Conservation (phyloP, 2,797 vertebrate species). For the Zalophus californianus region DNA sequence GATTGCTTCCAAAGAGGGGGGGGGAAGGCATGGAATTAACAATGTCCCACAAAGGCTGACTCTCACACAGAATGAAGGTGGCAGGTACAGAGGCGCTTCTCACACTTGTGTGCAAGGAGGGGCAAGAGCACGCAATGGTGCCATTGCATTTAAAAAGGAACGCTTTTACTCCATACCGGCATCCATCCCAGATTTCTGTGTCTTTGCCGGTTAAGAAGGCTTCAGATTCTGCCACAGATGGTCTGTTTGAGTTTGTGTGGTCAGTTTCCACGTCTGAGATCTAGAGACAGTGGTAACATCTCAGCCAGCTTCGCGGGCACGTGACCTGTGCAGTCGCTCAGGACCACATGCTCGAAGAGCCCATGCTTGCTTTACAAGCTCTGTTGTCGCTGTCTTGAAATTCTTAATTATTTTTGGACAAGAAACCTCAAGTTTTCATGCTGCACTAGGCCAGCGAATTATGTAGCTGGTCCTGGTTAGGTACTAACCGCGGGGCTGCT, state of each 20-base stretch:
- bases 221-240: background rate
- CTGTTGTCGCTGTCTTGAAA: background rate
- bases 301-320: too few relatives aligned
- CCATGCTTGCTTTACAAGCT: background rate
- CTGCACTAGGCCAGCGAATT: background rate
- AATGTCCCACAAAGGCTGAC: rapidly evolving
- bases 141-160: background rate
- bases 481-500: too few relatives aligned
- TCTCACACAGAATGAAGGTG: background rate
- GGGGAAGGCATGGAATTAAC: background rate
- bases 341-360: background rate
- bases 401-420: background rate
- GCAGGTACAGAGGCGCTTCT: background rate
- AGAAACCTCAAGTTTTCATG: background rate
- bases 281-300: background rate
- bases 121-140: rapidly evolving
- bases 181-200: background rate
- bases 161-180: rapidly evolving
- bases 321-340: background rate
- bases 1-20: background rate
- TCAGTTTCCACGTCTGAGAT: background rate
- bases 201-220: background rate
- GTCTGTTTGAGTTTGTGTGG: background rate
- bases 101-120: background rate
- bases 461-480: background rate